These are phyloP conservation scores for Acanthurus tractus DNA, from an alignment of 2,797 vertebrate species.

Conservation along the genomic window DNA sequence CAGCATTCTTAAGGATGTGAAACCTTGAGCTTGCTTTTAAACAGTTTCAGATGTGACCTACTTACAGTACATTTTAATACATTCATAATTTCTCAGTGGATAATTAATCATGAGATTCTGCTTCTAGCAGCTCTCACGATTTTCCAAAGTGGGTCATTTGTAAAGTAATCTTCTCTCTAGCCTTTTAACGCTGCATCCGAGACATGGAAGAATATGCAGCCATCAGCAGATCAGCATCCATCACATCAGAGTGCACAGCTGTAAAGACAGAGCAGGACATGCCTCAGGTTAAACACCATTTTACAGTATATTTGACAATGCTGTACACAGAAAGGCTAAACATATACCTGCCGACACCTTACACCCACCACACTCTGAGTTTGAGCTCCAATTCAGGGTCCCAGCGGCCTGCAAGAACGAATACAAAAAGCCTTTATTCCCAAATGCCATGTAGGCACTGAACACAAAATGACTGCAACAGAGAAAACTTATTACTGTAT, in stretches of 20 bases:
- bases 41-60: slow-evolving; percentile 38
- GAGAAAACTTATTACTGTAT: too few relatives aligned
- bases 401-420: too few relatives aligned
- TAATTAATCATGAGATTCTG: slow-evolving; percentile 32
- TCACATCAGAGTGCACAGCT: not conserved
- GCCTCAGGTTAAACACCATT: not conserved
- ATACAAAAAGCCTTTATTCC: too few relatives aligned
- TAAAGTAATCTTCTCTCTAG: slow-evolving; percentile 45
- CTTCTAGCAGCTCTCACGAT: slow-evolving; percentile 33
- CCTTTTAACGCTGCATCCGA: slow-evolving; percentile 7
- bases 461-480: too few relatives aligned
- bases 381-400: too few relatives aligned
- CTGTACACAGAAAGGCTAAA: too few relatives aligned
- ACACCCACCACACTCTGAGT: too few relatives aligned
- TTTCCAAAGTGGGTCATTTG: slow-evolving; percentile 54
- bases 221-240: slow-evolving; percentile 12
- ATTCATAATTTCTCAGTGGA: slow-evolving; percentile 49
- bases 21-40: not conserved
- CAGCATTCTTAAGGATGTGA: not conserved
- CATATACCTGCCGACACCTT: too few relatives aligned
- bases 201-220: slow-evolving; percentile 2
- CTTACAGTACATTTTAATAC: slow-evolving; percentile 24
- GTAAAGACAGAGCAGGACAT: not conserved
- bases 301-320: too few relatives aligned
- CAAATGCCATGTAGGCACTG: too few relatives aligned